Percentiles rank a stretch among this genome's conserved stretches.
Conservation (phyloP, 2,888 invertebrate species). For the Drosophila limbata region DNA sequence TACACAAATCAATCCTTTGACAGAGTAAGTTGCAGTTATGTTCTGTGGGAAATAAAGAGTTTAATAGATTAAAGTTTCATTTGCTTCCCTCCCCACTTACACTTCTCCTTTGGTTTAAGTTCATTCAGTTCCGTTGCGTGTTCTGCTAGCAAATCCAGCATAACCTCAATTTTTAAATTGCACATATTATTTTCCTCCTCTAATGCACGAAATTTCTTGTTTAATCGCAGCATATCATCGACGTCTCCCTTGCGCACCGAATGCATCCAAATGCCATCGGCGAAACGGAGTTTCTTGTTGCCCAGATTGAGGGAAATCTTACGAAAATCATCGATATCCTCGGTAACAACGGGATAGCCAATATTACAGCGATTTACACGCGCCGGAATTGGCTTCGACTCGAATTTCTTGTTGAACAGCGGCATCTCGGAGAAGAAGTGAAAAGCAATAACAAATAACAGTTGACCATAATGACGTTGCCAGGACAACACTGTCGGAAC, state of each 20-base stretch:
- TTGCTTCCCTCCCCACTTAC: slow-evolving; percentile 16
- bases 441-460: neutral
- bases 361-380: slow-evolving; percentile 81
- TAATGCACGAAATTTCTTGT: slow-evolving; percentile 77
- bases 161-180: slow-evolving; percentile 84
- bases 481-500: slow-evolving; percentile 55
- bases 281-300: slow-evolving; percentile 83
- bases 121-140: slow-evolving; percentile 80
- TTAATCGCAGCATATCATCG: slow-evolving; percentile 80
- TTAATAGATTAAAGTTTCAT: neutral
- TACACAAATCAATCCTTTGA: neutral
- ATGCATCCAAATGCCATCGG: slow-evolving; percentile 84
- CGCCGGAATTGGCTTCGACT: slow-evolving; percentile 82
- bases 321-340: slow-evolving; percentile 83
- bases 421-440: slow-evolving; percentile 75
- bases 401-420: slow-evolving; percentile 84
- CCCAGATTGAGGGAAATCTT: slow-evolving; percentile 81
- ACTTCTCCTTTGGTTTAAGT: slow-evolving; percentile 67
- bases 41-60: neutral
- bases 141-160: slow-evolving; percentile 84
- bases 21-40: neutral
- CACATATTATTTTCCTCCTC: slow-evolving; percentile 84
- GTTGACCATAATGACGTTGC: slow-evolving; percentile 52
- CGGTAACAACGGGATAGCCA: slow-evolving; percentile 78
- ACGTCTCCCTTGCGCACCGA: slow-evolving; percentile 75